Base-by-base conservation (phyloP, 1,140 invertebrate species). In the Bilobella aurantiaca region DNA sequence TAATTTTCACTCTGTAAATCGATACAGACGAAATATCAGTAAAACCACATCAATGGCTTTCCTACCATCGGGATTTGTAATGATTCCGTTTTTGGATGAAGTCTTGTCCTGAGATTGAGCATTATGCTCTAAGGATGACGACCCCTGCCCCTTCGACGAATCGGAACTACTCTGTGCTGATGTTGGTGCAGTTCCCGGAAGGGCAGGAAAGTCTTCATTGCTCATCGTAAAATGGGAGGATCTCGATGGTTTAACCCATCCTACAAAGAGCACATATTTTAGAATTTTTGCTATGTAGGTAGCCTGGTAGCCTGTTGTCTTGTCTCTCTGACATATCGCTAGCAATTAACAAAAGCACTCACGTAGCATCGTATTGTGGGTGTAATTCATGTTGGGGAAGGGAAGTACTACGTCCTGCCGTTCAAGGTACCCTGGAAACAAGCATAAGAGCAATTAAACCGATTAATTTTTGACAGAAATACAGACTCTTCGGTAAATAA, bases 121-220 rank as follows among this genome's bases (percentile, higher is more conserved):
- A 16, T 30, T 29, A n/a, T 34, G 71, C 12, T 21, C 49, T n/a
- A 23, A 31, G 25, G 30, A 29, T 25, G 27, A 25, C 63, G 49
- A 61, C 58, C 29, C 58, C 31, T 14, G 47, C n/a, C 18, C 42
- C 61, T 60, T 25, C 30, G 34, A 14, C 5, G 49, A 37, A 62
- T 63, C 61, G 34, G n/a, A 58, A 29, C 21, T 63, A 34, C 32
- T 29, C 27, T 32, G 49, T 12, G 49, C 21, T 16, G 66, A 79
- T 72, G 71, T 46, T 12, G 67, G 68, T 23, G 68, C 62, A 18
- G 83, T 81, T 29, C 85, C 86, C 58, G 86, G 96, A 78, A 99
- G 82, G 75, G 96, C 96, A 69, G 96, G 96, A 81, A 99, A 99
- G 79, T 99, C 96, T 82, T 99, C 96, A 71, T 88, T 91, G 73